Percentiles rank a stretch among this genome's conserved stretches.
Conservation (phyloP, 2,113 vertebrate genomes). For the Thalassoma bifasciatum region DNA sequence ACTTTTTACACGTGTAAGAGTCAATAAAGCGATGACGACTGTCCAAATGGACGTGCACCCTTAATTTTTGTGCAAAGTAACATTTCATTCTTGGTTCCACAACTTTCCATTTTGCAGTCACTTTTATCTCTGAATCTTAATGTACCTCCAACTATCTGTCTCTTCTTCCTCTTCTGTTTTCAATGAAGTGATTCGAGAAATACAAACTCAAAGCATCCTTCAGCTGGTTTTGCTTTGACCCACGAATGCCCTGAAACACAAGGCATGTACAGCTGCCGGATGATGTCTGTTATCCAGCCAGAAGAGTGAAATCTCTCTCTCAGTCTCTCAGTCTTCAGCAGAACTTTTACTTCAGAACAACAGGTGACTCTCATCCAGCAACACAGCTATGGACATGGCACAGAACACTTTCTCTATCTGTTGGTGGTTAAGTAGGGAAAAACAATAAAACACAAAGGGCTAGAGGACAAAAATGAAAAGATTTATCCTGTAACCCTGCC, state of each 20-base stretch:
- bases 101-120: not conserved
- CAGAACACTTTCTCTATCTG: constrained; percentile 2
- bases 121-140: not conserved
- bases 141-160: not conserved
- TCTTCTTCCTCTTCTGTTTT: not conserved
- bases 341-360: constrained; percentile 22
- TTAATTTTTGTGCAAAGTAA: not conserved
- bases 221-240: not conserved
- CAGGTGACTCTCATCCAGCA: constrained; percentile 1
- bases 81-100: not conserved
- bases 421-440: not conserved
- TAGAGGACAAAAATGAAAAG: not conserved
- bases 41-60: not conserved
- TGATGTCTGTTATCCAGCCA: constrained; percentile 35
- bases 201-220: not conserved
- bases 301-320: constrained; percentile 11
- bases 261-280: constrained; percentile 34
- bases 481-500: not conserved
- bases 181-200: not conserved
- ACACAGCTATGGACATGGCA: not conserved
- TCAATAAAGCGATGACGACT: not conserved
- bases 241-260: constrained; percentile 2
- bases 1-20: no score
- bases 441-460: constrained; percentile 5
- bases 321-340: not conserved